A percentile compares a stretch with the other conserved stretches of the same genome.
Conservation (phyloP, 2,888 invertebrate genomes). For the Saturnia pavonia region DNA sequence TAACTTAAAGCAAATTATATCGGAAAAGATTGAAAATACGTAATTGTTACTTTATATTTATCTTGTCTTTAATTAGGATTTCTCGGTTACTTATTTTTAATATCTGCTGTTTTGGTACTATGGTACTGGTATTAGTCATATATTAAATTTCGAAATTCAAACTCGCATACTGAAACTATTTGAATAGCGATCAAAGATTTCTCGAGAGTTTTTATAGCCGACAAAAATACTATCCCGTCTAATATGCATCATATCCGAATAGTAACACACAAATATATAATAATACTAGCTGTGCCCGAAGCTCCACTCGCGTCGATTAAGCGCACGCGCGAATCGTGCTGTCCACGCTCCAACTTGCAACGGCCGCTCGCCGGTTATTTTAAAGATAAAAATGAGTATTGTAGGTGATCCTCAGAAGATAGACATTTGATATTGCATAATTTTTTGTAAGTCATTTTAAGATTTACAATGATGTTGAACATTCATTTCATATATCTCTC, state of each 20-base stretch:
- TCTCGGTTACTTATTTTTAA: neutral
- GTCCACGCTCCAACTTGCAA: no score
- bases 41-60: neutral
- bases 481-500: no score
- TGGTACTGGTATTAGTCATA: neutral
- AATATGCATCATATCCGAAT: neutral
- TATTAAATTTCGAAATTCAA: neutral
- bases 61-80: neutral
- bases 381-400: no score
- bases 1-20: neutral
- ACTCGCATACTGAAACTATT: neutral
- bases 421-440: no score
- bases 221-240: conserved; percentile 5
- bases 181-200: neutral
- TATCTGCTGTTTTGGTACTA: neutral
- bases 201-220: neutral
- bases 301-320: no score
- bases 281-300: no score
- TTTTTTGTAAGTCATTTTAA: no score
- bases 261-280: neutral
- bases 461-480: no score
- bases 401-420: no score
- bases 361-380: no score
- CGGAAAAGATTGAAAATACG: neutral
- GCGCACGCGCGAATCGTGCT: no score